These are phyloP conservation scores for Nasalis larvatus DNA, from an alignment of 2,113 vertebrate species.

Conservation along the genomic window DNA sequence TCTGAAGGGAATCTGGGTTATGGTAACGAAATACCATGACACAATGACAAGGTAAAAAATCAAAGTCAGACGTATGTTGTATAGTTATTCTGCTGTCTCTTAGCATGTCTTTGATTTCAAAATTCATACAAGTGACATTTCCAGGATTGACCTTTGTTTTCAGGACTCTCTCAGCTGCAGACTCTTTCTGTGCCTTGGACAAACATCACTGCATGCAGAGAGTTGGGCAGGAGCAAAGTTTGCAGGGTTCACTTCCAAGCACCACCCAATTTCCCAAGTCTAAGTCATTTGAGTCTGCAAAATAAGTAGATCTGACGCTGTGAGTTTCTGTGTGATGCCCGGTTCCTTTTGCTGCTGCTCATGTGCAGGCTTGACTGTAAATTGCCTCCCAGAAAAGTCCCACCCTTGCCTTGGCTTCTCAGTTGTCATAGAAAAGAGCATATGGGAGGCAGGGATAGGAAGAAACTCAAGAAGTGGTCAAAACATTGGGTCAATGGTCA, in stretches of 20 bases:
- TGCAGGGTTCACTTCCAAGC: not conserved
- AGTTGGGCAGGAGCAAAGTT: not conserved
- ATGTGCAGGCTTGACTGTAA: not conserved
- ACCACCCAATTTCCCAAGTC: not conserved
- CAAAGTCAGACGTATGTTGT: not conserved
- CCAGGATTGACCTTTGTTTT: not conserved
- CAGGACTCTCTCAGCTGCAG: not conserved
- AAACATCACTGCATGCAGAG: not conserved
- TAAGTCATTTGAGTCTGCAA: not conserved
- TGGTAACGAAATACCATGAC: slow-evolving; percentile 56
- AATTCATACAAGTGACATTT: not conserved
- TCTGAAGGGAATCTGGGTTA: slow-evolving; percentile 50
- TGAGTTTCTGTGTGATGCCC: not conserved
- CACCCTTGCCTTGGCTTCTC: not conserved
- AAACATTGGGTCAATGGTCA: not conserved
- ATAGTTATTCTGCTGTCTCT: not conserved
- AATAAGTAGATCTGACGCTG: not conserved
- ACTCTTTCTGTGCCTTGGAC: not conserved
- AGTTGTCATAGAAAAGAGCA: not conserved
- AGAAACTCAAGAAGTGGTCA: not conserved
- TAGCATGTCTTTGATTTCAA: not conserved
- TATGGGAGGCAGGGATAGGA: not conserved
- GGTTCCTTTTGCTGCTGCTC: not conserved
- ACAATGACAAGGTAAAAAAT: slow-evolving; percentile 30
- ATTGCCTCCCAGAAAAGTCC: not conserved